Evolutionary conservation across 92 coral and sea anemone species (phyloP), one percentile per base, ranked within the genome.

Genomic region (Diadumene lineata): DNA sequence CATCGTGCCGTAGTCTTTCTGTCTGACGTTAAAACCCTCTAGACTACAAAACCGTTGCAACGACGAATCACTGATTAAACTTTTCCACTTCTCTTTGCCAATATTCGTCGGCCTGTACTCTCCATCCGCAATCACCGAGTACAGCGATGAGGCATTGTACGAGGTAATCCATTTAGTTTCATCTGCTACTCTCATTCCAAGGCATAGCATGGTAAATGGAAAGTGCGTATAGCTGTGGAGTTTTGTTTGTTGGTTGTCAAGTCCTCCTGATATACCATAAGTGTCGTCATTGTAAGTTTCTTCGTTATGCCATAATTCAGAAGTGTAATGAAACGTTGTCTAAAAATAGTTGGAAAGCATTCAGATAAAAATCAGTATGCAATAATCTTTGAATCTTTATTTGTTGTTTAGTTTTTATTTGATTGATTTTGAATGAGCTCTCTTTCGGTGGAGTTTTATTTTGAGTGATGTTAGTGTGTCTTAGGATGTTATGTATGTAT

Each of bases 251-350:
- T 62, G 43, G 68, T 62, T 43, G 31, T 4, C 43, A 11, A 62
- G 43, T 58, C 68, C 68, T 62, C 64, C 64, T 58, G 64, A 58
- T 58, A 16, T 7, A 4, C 68, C 68, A 8, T n/a, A n/a, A n/a
- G 31, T 28, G 38, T 62, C 21, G 24, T 28, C 68, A 15, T 62
- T 62, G 38, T 27, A 62, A 1, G 43, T 62, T 1, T 4, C 68
- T 62, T 62, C 43, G 68, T 62, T 62, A 11, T 15, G 29, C 68
- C 68, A 62, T 7, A 21, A 28, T 4, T 38, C 21, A 0, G 68
- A 62, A 1, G 43, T 29, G 31, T 62, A 62, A 22, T 62, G 68
- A n/a, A 62, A 62, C 1, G 68, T 62, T 13, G 11, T 62, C 68
- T 62, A n/a, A n/a, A n/a, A n/a, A n/a, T n/a, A n/a, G n/a, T n/a